These are phyloP conservation scores for Pithys albifrons DNA, from an alignment of 2,113 vertebrate genomes.

Conservation along the genomic window DNA sequence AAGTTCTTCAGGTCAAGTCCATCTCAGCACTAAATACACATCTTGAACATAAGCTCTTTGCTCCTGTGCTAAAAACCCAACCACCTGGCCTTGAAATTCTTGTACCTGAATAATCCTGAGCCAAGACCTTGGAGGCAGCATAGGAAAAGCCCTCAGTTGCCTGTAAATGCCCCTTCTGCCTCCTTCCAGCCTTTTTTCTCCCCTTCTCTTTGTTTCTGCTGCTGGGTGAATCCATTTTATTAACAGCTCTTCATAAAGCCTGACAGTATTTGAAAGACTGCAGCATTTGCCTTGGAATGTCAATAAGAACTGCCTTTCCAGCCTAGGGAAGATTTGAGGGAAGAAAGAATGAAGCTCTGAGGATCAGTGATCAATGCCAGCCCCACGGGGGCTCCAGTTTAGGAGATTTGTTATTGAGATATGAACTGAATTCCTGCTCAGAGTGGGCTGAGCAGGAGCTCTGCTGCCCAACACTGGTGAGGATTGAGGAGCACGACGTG, in stretches of 20 bases:
- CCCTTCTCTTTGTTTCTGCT: neutral
- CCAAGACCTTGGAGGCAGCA: neutral
- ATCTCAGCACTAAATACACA: neutral
- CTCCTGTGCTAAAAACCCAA: neutral
- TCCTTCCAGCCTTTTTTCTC: neutral
- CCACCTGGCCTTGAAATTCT: neutral
- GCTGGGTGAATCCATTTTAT: constrained; percentile 32
- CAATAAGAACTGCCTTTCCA: constrained; percentile 25
- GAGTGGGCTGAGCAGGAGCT: neutral
- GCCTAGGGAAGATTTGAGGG: constrained; percentile 7
- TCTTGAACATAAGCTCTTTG: neutral
- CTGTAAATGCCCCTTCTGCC: neutral
- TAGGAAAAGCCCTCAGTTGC: neutral
- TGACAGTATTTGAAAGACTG: constrained; percentile 43
- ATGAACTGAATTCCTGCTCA: neutral
- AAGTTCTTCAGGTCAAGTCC: neutral
- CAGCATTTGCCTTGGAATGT: constrained; percentile 46
- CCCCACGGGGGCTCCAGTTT: neutral
- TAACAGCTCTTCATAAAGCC: constrained; percentile 26
- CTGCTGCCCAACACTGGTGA: neutral
- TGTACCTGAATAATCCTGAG: neutral
- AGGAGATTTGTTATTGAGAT: constrained; percentile 45
- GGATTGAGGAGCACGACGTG: fast-evolving
- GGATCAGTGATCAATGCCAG: constrained; percentile 44
- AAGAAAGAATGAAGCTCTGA: constrained; percentile 38